Evolutionary conservation across 2,888 invertebrate species (phyloP), one percentile per base, ranked within the genome.

Genomic region (Lydus trimaculatus): DNA sequence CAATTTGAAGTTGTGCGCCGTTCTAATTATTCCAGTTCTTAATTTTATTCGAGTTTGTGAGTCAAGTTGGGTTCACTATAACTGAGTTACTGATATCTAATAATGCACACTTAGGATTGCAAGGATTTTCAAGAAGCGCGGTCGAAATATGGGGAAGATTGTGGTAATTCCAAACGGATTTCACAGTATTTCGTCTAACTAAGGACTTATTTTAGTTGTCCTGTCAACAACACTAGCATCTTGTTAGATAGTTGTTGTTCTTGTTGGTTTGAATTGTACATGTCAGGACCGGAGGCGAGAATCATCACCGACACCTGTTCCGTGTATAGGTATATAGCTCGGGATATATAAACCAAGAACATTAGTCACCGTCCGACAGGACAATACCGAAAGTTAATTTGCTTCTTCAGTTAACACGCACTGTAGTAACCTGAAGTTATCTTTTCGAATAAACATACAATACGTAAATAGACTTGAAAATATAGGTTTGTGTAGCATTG

Each of bases 351-450:
- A 73, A 66, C n/a, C 71, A 64, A 74, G 77, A 81, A 81, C 82
- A 82, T 82, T 82, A 82, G 78, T 82, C 82, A 82, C 78, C 39
- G 67, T 68, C 71, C 71, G 82, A 82, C 82, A 83, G 81, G 80
- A 82, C 82, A 83, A 82, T 81, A 81, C 82, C 81, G 79, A 82
- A 82, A 82, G 81, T 81, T 82, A 81, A 83, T 82, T 82, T 82
- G 81, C 81, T 82, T 79, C 81, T 82, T 79, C 80, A 81, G 79
- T 82, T 81, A 80, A 81, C 80, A 82, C 76, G 72, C 76, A 70
- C 69, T 68, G 71, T 73, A 76, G 71, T 73, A 76, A 67, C 73
- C 75, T 73, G 69, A 58, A 72, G 74, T 73, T 75, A 73, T 72
- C 72, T 75, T 72, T 74, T 71, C 74, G 70, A 76, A 77, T 77